These are phyloP conservation scores for Cnemophilus loriae DNA, from an alignment of 2,113 vertebrate genomes.

Conservation along the genomic window DNA sequence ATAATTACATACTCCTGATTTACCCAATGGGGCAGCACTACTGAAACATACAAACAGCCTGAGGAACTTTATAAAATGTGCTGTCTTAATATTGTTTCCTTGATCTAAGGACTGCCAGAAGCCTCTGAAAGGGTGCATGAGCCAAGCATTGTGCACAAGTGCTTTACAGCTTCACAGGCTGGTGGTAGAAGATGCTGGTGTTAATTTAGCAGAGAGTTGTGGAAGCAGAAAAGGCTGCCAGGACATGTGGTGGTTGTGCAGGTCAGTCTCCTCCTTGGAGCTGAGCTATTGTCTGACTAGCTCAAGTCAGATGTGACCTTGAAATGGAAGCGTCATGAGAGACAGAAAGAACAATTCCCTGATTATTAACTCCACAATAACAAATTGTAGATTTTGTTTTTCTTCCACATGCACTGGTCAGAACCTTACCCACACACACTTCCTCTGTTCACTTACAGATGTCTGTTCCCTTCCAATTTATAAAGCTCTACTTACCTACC, in stretches of 20 bases:
- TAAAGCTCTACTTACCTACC: background rate
- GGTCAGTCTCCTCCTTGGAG: background rate
- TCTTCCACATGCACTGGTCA: background rate
- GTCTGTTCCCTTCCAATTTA: background rate
- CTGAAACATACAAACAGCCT: background rate
- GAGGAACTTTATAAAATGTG: background rate
- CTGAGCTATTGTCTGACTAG: background rate
- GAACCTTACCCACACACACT: background rate
- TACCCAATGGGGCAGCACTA: background rate
- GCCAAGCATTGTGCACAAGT: background rate
- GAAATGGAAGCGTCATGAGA: background rate
- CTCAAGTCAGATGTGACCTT: background rate
- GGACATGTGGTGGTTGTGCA: background rate
- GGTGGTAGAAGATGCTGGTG: background rate
- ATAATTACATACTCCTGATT: background rate
- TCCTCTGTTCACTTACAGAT: background rate
- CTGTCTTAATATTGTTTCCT: background rate
- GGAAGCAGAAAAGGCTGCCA: background rate
- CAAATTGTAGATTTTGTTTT: background rate
- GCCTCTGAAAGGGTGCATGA: background rate
- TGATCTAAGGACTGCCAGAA: background rate
- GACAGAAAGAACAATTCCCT: background rate
- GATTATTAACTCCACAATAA: background rate
- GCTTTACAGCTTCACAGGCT: background rate
- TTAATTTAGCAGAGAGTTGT: background rate